Base-by-base conservation (phyloP, 2,888 invertebrate species). In the Apodemia mormo region DNA sequence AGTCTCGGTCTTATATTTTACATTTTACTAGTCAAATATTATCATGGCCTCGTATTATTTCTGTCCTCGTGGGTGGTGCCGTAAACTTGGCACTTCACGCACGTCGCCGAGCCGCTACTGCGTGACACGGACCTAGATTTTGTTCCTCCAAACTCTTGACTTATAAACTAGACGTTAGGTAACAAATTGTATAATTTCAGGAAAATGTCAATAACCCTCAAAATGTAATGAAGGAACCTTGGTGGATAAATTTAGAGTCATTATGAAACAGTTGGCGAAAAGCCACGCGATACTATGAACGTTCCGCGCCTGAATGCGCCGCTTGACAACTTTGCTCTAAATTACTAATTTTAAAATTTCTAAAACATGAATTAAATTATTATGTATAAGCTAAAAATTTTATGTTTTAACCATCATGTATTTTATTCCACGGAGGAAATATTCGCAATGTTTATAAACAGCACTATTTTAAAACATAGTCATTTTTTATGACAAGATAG, bases 161-260 rank as follows among this genome's bases (percentile, higher is more conserved):
- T 79, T 76, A 79, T 79, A 77, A 74, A 76, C 74, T 77, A 64
- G 79, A 81, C 78, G 80, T 88, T 84, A 81, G 76, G 81, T 89
- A 88, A 88, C 81, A 78, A 74, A 84, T 88, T 88, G 84, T 87
- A 85, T 87, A 88, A 89, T 80, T 75, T 77, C 76, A 78, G 82
- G 81, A 79, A 85, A 85, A 89, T 88, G 93, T 93, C 92, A 93
- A 91, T 92, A 92, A 93, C 92, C 92, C 85, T 87, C 88, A 89
- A 91, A 92, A 86, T 87, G 86, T 87, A 87, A 86, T 83, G 84
- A 84, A 84, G 68, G 84, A 90, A 90, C 91, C 92, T 91, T 92
- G 90, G 85, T 81, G 81, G 75, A 78, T 88, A 90, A 85, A 89
- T 86, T 85, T 91, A 91, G 87, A 85, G 78, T 79, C 74, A 82